Evolutionary conservation across 2,888 invertebrate genomes (phyloP).

Genomic region (Caenorhabditis sinica): DNA sequence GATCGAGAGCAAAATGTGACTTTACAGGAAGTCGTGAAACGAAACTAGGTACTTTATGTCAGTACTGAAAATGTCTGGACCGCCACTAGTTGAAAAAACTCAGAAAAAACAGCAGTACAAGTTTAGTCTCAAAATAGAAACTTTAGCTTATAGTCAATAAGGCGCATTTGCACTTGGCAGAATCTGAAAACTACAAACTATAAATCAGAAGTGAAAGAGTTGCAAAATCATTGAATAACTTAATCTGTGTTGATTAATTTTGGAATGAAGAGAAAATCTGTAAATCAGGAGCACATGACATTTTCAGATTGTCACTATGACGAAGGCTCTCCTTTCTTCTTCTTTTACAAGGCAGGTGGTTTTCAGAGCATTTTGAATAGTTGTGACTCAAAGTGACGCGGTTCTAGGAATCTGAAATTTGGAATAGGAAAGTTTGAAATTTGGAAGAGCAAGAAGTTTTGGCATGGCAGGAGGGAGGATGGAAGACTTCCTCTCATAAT

Average conservation of each 20-base stretch:
- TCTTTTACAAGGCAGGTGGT: neutral
- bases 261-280: neutral
- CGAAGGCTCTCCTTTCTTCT: neutral
- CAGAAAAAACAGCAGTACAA: neutral
- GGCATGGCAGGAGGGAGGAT: neutral
- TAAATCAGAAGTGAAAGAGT: neutral
- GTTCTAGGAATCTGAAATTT: neutral
- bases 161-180: too few relatives aligned
- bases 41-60: neutral
- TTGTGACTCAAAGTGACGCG: conserved; percentile 30
- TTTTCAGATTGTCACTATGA: conserved; percentile 27
- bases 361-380: neutral
- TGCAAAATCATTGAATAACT: neutral
- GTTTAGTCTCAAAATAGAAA: neutral
- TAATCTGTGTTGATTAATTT: conserved; percentile 19
- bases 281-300: neutral
- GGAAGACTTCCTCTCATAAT: too few relatives aligned
- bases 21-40: conserved; percentile 19
- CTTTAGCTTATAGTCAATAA: too few relatives aligned
- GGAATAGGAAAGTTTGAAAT: neutral
- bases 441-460: neutral
- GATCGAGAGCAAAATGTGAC: conserved; percentile 33
- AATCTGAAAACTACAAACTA: neutral
- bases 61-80: neutral
- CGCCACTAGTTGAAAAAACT: neutral